Conservation (phyloP, 2,113 vertebrate species). For the Carassius gibelio region DNA sequence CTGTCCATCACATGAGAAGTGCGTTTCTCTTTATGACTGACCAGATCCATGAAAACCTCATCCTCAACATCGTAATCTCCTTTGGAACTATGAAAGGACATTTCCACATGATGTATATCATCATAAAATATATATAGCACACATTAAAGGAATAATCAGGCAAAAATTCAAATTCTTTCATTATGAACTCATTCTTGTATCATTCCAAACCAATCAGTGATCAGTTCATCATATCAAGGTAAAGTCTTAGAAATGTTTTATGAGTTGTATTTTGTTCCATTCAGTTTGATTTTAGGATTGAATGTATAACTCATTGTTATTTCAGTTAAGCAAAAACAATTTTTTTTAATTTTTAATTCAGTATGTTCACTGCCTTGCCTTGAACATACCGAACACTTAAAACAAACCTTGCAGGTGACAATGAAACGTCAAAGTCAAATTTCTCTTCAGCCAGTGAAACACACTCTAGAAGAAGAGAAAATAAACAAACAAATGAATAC, state of each 20-base stretch:
- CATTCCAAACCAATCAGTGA: not conserved
- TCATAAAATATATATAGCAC: not conserved
- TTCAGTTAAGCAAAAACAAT: not conserved
- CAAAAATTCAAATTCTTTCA: not conserved
- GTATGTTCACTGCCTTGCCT: not conserved
- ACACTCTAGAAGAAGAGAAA: constrained; percentile 53
- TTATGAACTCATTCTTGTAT: not conserved
- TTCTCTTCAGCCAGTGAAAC: constrained; percentile 74
- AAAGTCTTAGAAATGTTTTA: not conserved
- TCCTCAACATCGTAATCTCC: constrained; percentile 79
- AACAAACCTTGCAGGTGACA: constrained; percentile 76
- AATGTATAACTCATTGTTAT: not conserved
- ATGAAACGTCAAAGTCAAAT: constrained; percentile 78
- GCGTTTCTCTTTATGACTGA: constrained; percentile 79
- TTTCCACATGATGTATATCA: not conserved
- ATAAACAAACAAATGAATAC: too few relatives aligned
- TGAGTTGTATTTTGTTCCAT: not conserved
- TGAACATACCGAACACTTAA: not conserved
- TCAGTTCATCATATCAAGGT: not conserved
- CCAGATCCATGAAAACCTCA: constrained; percentile 85
- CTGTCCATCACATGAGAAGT: constrained; percentile 61
- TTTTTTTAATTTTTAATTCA: not conserved
- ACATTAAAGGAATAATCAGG: not conserved
- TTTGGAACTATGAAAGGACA: constrained; percentile 63
- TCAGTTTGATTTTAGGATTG: not conserved